These are phyloP conservation scores for Cliona cf. orientalis DNA, from an alignment of 37 sponge, comb jelly and placozoan species.

Conservation along the genomic window DNA sequence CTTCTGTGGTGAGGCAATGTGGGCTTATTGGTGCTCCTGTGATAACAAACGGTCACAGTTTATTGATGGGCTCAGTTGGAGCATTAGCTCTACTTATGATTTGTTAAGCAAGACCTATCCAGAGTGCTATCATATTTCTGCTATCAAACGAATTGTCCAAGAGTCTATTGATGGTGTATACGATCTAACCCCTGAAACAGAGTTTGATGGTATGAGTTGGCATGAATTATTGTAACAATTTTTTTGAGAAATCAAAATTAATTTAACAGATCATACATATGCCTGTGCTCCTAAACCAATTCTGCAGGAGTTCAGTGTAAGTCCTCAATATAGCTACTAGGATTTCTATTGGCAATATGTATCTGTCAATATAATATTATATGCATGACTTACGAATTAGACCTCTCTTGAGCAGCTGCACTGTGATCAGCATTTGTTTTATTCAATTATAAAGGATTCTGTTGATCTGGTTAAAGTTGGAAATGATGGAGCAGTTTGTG, in stretches of 20 bases:
- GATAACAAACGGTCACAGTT: not conserved
- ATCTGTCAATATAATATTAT: no score
- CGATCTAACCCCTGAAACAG: not conserved
- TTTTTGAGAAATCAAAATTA: not conserved
- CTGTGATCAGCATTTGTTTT: not conserved
- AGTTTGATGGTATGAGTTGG: not conserved
- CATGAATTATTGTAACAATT: not conserved
- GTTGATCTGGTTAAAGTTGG: not conserved
- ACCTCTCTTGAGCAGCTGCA: no score
- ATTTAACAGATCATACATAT: not conserved
- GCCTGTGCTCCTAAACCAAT: not conserved
- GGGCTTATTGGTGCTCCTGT: not conserved
- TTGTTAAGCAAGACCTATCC: not conserved
- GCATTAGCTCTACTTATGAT: not conserved
- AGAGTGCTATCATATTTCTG: not conserved
- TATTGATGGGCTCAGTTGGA: not conserved
- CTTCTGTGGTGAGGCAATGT: not conserved
- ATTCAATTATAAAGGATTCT: not conserved
- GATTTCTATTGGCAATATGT: no score
- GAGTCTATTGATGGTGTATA: not conserved
- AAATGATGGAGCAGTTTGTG: not conserved
- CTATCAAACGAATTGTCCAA: not conserved
- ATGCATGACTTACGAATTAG: no score
- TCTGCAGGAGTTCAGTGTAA: no score
- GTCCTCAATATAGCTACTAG: no score